Conservation (phyloP, 2,797 vertebrate species). For the Lagocephalus sceleratus region DNA sequence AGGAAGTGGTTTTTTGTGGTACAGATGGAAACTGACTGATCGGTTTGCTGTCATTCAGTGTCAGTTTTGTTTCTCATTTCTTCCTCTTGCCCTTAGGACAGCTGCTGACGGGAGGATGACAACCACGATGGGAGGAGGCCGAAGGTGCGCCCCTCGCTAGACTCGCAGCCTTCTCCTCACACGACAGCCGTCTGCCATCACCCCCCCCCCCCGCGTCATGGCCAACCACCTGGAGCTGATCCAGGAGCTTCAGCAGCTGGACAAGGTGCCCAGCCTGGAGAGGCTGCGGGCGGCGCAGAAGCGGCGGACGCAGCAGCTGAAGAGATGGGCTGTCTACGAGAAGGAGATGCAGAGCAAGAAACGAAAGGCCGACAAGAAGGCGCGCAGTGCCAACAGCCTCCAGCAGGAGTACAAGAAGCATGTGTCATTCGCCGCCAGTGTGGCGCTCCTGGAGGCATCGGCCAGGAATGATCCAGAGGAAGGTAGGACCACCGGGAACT, state of each 20-base stretch:
- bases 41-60: constrained; percentile 17
- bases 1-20: constrained; percentile 63
- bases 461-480: constrained; percentile 91
- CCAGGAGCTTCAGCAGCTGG: constrained; percentile 94
- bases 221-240: constrained; percentile 93
- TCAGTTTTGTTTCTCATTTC: constrained; percentile 16
- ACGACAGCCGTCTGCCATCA: constrained; percentile 5
- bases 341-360: constrained; percentile 95
- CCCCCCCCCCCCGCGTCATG: constrained; percentile 68
- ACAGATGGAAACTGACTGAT: constrained; percentile 25
- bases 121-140: constrained; percentile 56
- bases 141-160: constrained; percentile 69
- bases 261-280: constrained; percentile 93
- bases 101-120: constrained; percentile 46
- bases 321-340: constrained; percentile 94
- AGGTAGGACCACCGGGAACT: constrained; percentile 75
- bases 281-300: constrained; percentile 93
- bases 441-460: constrained; percentile 91
- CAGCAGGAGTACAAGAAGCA: constrained; percentile 72
- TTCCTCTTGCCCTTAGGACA: constrained; percentile 30
- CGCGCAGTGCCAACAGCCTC: constrained; percentile 55
- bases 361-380: constrained; percentile 87
- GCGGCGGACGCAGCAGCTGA: constrained; percentile 92
- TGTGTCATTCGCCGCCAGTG: constrained; percentile 89
- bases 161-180: background rate